These are phyloP conservation scores for Chesias legatella DNA, from an alignment of 2,888 invertebrate species.

Conservation along the genomic window DNA sequence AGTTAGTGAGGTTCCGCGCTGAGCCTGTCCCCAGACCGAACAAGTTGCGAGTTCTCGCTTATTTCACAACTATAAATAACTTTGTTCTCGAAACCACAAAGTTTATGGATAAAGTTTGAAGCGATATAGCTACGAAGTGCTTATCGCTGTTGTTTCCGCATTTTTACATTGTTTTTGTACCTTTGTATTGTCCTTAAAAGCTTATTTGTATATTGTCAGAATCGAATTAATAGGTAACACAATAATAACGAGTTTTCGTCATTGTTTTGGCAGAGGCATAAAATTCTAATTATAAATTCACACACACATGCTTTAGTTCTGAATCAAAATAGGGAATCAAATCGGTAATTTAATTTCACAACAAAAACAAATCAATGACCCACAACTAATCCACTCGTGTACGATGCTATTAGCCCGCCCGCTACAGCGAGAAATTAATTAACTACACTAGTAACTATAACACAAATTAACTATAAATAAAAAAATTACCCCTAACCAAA, in stretches of 20 bases:
- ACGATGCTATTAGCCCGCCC: slow-evolving; percentile 59
- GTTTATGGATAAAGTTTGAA: slow-evolving; percentile 44
- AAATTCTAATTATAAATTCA: too few species aligned
- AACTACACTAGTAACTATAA: slow-evolving; percentile 41
- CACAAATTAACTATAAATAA: slow-evolving; percentile 43
- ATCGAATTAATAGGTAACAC: too few species aligned
- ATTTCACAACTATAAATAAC: slow-evolving; percentile 60
- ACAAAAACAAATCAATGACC: slow-evolving; percentile 49
- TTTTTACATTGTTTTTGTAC: too few species aligned
- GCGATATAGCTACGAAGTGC: slow-evolving; percentile 26
- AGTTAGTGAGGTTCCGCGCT: slow-evolving; percentile 61
- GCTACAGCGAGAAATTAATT: slow-evolving; percentile 60
- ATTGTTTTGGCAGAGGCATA: too few species aligned
- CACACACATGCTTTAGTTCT: slow-evolving; percentile 3
- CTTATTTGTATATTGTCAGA: too few species aligned
- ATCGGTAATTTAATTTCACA: slow-evolving; percentile 37
- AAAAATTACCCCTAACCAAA: slow-evolving; percentile 55
- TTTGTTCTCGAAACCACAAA: slow-evolving; percentile 60
- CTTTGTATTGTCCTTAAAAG: too few species aligned
- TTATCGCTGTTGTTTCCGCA: slow-evolving; percentile 1
- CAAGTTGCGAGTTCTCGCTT: slow-evolving; percentile 58
- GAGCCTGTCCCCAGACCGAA: slow-evolving; percentile 41
- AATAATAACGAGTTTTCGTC: too few species aligned
- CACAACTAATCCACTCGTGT: slow-evolving; percentile 56
- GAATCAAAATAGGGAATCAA: slow-evolving; percentile 22